Evolutionary conservation across 1,140 invertebrate genomes (phyloP), one percentile per base, ranked within the genome.

Genomic region (Gonioctena quinquepunctata): DNA sequence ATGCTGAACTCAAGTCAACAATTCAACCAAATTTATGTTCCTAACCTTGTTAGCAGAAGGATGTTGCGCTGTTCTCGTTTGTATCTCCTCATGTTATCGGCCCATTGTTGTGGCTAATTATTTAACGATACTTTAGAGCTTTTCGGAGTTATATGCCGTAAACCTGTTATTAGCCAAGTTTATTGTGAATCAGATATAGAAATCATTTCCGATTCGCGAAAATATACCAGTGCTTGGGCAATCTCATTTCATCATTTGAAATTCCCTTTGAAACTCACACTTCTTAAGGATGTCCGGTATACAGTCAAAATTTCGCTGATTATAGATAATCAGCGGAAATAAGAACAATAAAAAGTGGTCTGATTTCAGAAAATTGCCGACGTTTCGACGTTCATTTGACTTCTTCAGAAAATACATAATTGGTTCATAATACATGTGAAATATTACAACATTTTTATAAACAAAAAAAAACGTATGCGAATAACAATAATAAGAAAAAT

Each of bases 21-120:
- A 21, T 25, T 5, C 1, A 13, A 23, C 21, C 25, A 57, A 57
- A 57, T 57, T 57, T 57, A 57, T 57, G 54, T 57, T 57, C n/a
- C 16, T 57, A 57, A 22, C 54, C 54, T 57, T 57, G 54, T 11
- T 13, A 57, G 25, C 8, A n/a, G 25, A 57, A 57, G 54, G 54
- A 57, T 23, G 54, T 57, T 54, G 50, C 50, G 54, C 19, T 23
- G 13, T 22, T 22, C 21, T 42, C 16, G 16, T 42, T 42, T 11
- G 54, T 57, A 57, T 57, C 54, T 57, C 21, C n/a, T 22, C 21
- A 22, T 23, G 54, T 18, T 57, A 57, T 57, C 54, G 54, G 25
- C 54, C 33, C 13, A 57, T 57, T 57, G 54, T 57, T 57, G 54
- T 57, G 21, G 54, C 21, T 57, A 57, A 57, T 57, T 57, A 57